A percentile compares a stretch with the other conserved stretches of the same genome.
phyloP scores from a whole-genome alignment of 2,797 vertebrate species.

The Macrochelys suwanniensis region DNA sequence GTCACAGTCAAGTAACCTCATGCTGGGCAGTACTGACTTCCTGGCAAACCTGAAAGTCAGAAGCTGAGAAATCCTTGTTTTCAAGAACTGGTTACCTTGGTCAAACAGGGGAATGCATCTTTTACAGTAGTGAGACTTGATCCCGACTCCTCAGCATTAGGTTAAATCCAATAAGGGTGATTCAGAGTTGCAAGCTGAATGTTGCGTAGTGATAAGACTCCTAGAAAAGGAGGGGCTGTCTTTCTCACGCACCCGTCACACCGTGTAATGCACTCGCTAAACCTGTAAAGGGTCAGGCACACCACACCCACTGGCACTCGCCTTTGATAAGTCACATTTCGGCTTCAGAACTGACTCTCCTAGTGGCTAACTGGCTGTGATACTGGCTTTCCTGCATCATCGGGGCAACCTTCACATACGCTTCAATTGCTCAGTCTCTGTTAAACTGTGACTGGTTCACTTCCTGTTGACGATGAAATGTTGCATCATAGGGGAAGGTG shows the following conservation, averaged over 20 bases:
- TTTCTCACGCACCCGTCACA: not conserved
- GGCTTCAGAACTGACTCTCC: not conserved
- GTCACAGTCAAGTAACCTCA: not conserved
- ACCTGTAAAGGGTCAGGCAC: not conserved
- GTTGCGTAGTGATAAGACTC: not conserved
- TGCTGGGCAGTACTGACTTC: not conserved
- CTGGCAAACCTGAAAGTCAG: not conserved
- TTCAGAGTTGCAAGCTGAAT: slow-evolving; percentile 38
- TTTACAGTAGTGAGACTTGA: not conserved
- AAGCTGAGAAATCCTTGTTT: accelerated
- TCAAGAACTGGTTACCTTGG: not conserved
- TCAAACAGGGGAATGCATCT: accelerated
- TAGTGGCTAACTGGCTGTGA: not conserved
- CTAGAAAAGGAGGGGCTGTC: not conserved
- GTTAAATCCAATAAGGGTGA: slow-evolving; percentile 43
- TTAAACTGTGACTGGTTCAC: not conserved
- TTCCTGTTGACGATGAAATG: accelerated
- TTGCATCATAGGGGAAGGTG: accelerated
- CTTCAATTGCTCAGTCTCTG: accelerated
- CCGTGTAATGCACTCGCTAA: not conserved
- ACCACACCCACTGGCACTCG: not conserved
- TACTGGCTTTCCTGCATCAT: accelerated
- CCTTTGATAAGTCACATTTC: accelerated
- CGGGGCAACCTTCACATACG: accelerated
- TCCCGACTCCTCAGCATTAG: not conserved